Base-by-base conservation (phyloP, 2,888 invertebrate genomes). In the Morpho deidamia region DNA sequence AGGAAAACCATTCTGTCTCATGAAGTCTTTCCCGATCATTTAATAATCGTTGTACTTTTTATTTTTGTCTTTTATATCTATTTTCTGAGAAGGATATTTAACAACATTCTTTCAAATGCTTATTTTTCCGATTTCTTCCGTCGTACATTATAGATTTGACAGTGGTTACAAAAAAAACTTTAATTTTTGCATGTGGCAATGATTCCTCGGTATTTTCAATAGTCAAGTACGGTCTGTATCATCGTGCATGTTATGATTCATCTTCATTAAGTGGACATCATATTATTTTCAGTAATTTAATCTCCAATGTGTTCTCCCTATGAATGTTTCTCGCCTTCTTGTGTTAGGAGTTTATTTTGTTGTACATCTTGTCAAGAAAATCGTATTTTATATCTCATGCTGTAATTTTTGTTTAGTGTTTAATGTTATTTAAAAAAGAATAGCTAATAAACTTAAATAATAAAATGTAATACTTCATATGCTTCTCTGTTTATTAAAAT, bases 191-290 rank as follows among this genome's bases (percentile, higher is more conserved):
- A 68, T 69, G 67, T 63, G 53, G 58, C 58, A 61, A 57, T 59
- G 55, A 50, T 46, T 58, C 58, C 56, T 60, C 61, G 53, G 53
- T 57, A 55, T 50, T 45, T 47, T 54, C 67, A 75, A 76, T 75
- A 76, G 74, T 77, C 72, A 63, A 76, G 72, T 77, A 66, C 56
- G 51, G 67, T 76, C 75, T 66, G 77, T 78, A 83, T 79, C 68
- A 63, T 64, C 68, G 70, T 70, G 85, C 85, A 84, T 84, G 85
- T 67, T 73, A 75, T 67, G 73, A 75, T 73, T 70, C 63, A 61
- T 67, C 49, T 55, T 68, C 75, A 76, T 77, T 69, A 67, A 67
- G 70, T 63, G 68, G 64, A 67, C 67, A 63, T 66, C 59, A 62
- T 44, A 42, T 69, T 69, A 35, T 35, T 49, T 49, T 49, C 49